Base-by-base conservation (phyloP, 2,888 invertebrate species). In the Rhamnusium bicolor region DNA sequence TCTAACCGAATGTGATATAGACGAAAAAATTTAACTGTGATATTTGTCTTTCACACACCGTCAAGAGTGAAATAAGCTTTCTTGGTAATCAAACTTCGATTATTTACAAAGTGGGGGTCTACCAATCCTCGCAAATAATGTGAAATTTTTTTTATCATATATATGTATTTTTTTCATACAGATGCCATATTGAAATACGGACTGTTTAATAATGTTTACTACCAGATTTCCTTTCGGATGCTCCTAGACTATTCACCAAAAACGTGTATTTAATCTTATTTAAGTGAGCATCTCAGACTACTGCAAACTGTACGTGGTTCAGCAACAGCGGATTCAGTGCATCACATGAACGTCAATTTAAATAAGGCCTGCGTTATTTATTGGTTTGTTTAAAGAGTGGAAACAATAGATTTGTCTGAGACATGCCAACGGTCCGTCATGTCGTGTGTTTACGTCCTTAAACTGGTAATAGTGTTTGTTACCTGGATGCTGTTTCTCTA, bases 371-470 rank as follows among this genome's bases (percentile, higher is more conserved):
- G 72, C 73, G 84, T 87, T 86, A 86, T 87, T 87, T 87, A 87
- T 86, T 73, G 84, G 83, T 84, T 81, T 81, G 84, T 81, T 84
- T 80, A 76, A 81, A 81, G 79, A 82, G 82, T 85, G 79, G 84
- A 85, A 87, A 87, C 86, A 87, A 87, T 87, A 87, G 86, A 87
- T 87, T 87, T 87, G 87, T 86, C 85, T 79, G 81, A 79, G 84
- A 85, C 84, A 84, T 84, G 84, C 83, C 84, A 84, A 75, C 80
- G 82, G 83, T 84, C 83, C 85, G 83, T 85, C 86, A 85, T 83
- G 83, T 82, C 82, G 79, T 63, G 67, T 76, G 73, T 76, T 76
- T 73, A 76, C 71, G 73, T 76, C 72, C 60, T 71, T 53, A 65
- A 68, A 27, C 65, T 69, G 73, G 67, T 74, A 74, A 72, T 74